Conservation (phyloP, 2,113 vertebrate species). For the Sphaerodactylus townsendi region DNA sequence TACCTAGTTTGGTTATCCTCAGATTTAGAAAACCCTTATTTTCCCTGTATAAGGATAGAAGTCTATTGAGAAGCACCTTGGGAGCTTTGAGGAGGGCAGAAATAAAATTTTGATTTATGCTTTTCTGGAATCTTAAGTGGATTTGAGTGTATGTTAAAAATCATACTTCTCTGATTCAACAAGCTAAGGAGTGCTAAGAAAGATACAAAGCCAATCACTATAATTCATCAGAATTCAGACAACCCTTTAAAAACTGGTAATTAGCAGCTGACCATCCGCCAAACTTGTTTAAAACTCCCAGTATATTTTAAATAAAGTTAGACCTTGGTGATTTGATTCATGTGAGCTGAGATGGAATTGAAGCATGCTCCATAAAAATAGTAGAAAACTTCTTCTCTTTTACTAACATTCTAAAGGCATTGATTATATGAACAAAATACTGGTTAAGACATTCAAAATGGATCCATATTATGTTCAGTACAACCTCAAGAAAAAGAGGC, state of each 20-base stretch:
- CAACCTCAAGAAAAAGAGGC: not conserved
- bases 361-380: not conserved
- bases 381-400: not conserved
- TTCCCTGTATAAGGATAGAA: not conserved
- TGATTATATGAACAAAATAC: not conserved
- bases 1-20: not conserved
- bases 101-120: not conserved
- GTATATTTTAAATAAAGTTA: not conserved
- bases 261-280: not conserved
- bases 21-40: not conserved
- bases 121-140: not conserved
- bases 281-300: not conserved
- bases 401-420: not conserved
- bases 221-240: not conserved
- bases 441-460: not conserved
- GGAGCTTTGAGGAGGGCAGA: slow-evolving; percentile 31
- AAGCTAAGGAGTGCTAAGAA: not conserved
- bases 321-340: not conserved
- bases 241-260: not conserved
- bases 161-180: not conserved
- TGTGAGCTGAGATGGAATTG: not conserved
- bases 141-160: not conserved
- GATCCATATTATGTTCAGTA: not conserved
- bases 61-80: not conserved
- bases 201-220: not conserved